Conservation (phyloP, 2,797 vertebrate species). For the Mormyrus hasselquistii region DNA sequence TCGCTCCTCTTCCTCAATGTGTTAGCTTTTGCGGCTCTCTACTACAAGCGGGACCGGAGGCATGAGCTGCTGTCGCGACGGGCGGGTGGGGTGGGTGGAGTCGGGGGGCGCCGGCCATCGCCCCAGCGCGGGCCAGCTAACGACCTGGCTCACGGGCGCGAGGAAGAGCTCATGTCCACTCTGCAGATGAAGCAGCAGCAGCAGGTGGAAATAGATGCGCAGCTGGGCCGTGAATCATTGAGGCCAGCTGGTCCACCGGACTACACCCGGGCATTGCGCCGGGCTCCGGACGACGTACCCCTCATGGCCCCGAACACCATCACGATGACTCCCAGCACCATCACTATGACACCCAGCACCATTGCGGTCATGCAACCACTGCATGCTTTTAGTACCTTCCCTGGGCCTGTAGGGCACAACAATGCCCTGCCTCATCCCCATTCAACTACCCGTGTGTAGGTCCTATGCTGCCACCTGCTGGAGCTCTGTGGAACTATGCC, state of each 20-base stretch:
- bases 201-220: slow-evolving; percentile 62
- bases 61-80: slow-evolving; percentile 78
- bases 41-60: slow-evolving; percentile 87
- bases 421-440: slow-evolving; percentile 89
- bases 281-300: slow-evolving; percentile 84
- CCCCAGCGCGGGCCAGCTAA: slow-evolving; percentile 71
- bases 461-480: slow-evolving; percentile 31
- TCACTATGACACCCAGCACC: slow-evolving; percentile 81
- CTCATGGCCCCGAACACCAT: slow-evolving; percentile 82
- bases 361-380: slow-evolving; percentile 77
- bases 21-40: slow-evolving; percentile 83
- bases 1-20: slow-evolving; percentile 90
- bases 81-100: slow-evolving; percentile 25
- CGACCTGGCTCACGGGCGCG: slow-evolving; percentile 74
- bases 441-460: slow-evolving; percentile 90
- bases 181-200: slow-evolving; percentile 81
- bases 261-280: slow-evolving; percentile 83
- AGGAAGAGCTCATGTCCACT: slow-evolving; percentile 82
- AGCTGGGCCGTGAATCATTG: slow-evolving; percentile 69
- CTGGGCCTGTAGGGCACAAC: slow-evolving; percentile 71
- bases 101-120: slow-evolving; percentile 57
- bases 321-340: slow-evolving; percentile 80
- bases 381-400: slow-evolving; percentile 84
- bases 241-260: slow-evolving; percentile 80
- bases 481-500: background rate